Evolutionary conservation across 2,797 vertebrate species (phyloP).

Genomic region (Coilia nasus): DNA sequence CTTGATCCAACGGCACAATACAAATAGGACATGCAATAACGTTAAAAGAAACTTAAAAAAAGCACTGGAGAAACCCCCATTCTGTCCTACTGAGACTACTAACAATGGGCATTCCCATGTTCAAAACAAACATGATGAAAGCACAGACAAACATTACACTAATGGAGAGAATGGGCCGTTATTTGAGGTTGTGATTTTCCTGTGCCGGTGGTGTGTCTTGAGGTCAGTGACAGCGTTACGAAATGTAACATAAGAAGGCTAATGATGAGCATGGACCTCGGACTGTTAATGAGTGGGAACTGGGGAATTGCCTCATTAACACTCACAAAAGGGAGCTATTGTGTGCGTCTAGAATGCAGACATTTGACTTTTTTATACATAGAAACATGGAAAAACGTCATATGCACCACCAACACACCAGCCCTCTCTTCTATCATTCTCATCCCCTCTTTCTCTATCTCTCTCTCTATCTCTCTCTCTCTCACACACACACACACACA

Average conservation of each 20-base stretch:
- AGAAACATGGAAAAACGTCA: neutral
- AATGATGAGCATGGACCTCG: too few species aligned
- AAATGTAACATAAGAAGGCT: neutral
- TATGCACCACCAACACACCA: neutral
- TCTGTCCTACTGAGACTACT: neutral
- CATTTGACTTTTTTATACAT: too few species aligned
- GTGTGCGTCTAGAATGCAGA: too few species aligned
- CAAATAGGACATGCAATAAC: neutral
- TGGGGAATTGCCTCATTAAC: too few species aligned
- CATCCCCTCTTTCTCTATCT: neutral
- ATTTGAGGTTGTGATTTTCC: neutral
- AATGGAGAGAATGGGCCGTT: neutral
- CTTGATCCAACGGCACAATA: too few species aligned
- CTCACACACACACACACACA: conserved; percentile 8
- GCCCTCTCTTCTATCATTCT: neutral
- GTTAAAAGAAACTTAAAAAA: neutral
- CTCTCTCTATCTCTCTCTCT: neutral
- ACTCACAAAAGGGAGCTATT: too few species aligned
- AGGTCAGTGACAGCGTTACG: neutral
- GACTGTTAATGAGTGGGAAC: too few species aligned
- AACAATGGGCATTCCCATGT: neutral
- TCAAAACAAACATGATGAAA: neutral
- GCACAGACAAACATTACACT: neutral
- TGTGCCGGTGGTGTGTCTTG: neutral
- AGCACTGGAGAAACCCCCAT: neutral